A percentile compares a stretch with the other conserved stretches of the same genome.
Conservation (phyloP, 2,797 vertebrate genomes). For the Mormyrus proboscirostris region DNA sequence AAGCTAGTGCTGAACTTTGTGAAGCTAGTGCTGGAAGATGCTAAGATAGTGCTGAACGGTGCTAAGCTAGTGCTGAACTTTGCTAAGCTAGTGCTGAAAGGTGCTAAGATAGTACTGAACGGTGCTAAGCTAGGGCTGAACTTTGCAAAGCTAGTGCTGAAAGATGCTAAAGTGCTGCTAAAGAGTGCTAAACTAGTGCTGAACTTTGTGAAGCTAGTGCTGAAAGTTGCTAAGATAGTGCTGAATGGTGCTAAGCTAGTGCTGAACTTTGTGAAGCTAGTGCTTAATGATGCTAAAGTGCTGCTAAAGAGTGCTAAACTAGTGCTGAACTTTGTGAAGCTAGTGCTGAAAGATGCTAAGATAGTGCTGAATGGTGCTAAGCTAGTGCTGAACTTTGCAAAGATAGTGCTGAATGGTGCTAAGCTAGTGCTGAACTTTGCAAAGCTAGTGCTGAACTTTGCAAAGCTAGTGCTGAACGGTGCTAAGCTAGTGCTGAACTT, state of each 20-base stretch:
- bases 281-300: background rate
- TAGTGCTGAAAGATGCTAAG: background rate
- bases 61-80: background rate
- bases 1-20: background rate
- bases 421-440: background rate
- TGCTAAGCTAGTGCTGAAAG: background rate
- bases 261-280: background rate
- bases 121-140: background rate
- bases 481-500: too few relatives aligned
- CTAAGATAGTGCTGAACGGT: background rate
- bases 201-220: background rate
- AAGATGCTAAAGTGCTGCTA: background rate
- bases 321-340: background rate
- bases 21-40: background rate
- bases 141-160: background rate
- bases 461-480: background rate
- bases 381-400: background rate
- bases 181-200: background rate
- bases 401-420: background rate
- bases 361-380: too few relatives aligned
- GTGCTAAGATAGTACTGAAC: background rate
- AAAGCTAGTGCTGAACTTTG: too few relatives aligned
- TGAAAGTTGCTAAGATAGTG: background rate
- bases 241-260: background rate
- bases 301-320: too few relatives aligned